A percentile compares a stretch with the other conserved stretches of the same genome.
These are phyloP conservation scores for Neoaliturus tenellus DNA, from an alignment of 2,888 invertebrate genomes.

Conservation along the genomic window DNA sequence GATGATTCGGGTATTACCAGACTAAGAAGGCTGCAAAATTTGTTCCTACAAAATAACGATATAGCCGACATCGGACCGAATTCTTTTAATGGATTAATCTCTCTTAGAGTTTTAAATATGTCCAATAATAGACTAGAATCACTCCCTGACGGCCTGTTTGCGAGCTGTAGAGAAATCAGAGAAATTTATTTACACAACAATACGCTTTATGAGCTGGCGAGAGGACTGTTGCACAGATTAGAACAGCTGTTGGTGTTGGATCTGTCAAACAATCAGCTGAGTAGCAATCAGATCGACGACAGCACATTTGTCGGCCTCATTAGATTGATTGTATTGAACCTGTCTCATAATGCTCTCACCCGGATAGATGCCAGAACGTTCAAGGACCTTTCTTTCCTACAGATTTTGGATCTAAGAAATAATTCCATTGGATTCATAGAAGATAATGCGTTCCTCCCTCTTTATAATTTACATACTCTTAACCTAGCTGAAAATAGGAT, in stretches of 20 bases:
- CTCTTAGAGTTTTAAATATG: conserved; percentile 88
- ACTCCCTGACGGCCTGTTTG: conserved; percentile 88
- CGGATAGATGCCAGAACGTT: conserved; percentile 90
- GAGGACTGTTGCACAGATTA: conserved; percentile 88
- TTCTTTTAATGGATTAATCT: conserved; percentile 86
- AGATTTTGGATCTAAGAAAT: conserved; percentile 90
- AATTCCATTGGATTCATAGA: conserved; percentile 93
- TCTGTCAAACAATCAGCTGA: conserved; percentile 89
- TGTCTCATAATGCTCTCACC: conserved; percentile 91
- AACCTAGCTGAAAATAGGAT: conserved; percentile 93
- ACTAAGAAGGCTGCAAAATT: conserved; percentile 85
- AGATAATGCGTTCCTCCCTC: conserved; percentile 90
- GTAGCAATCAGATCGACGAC: conserved; percentile 89
- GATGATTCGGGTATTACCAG: conserved; percentile 86
- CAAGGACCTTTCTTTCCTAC: conserved; percentile 90
- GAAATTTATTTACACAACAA: conserved; percentile 92
- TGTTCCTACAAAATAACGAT: conserved; percentile 89
- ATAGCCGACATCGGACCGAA: conserved; percentile 87
- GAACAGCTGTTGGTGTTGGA: conserved; percentile 91
- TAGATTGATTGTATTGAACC: conserved; percentile 88
- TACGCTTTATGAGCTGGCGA: conserved; percentile 87
- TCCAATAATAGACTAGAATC: conserved; percentile 90
- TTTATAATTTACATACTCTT: conserved; percentile 92
- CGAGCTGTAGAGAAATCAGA: conserved; percentile 86
- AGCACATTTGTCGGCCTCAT: conserved; percentile 91